These are phyloP conservation scores for Collichthys lucidus DNA, from an alignment of 2,113 vertebrate genomes.

Conservation along the genomic window DNA sequence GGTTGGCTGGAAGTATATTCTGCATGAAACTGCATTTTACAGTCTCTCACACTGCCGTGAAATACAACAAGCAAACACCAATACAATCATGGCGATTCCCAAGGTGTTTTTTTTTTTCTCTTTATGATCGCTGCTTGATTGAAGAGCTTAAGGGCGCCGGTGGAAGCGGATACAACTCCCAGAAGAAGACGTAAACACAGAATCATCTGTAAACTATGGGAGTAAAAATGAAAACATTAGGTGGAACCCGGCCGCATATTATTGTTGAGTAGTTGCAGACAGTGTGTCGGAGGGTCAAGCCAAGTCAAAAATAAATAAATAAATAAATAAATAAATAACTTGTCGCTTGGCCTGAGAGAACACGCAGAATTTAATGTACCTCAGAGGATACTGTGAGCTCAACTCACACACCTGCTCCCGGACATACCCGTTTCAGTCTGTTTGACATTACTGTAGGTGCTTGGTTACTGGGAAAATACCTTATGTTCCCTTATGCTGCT, in stretches of 20 bases:
- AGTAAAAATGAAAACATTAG: background rate
- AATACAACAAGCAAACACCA: conserved; percentile 5
- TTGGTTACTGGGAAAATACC: conserved; percentile 70
- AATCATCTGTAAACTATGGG: background rate
- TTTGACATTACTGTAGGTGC: conserved; percentile 23
- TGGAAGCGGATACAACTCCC: background rate
- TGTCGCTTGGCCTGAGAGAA: background rate
- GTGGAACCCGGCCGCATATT: background rate
- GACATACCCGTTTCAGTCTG: background rate
- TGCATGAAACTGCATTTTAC: conserved; percentile 20
- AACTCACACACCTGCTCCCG: conserved; percentile 11
- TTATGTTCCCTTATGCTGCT: conserved; percentile 38
- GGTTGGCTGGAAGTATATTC: background rate
- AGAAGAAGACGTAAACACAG: background rate
- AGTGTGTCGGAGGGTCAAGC: background rate
- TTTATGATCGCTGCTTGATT: background rate
- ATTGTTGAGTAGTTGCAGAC: background rate
- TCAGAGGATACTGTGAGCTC: background rate
- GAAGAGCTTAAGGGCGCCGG: background rate
- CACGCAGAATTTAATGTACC: background rate
- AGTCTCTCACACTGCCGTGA: background rate
- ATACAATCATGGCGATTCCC: background rate
- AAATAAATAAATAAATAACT: background rate
- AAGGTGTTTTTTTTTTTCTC: background rate
- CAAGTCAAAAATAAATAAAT: background rate